Evolutionary conservation across 2,797 vertebrate species (phyloP).

Genomic region (Echeneis naucrates): DNA sequence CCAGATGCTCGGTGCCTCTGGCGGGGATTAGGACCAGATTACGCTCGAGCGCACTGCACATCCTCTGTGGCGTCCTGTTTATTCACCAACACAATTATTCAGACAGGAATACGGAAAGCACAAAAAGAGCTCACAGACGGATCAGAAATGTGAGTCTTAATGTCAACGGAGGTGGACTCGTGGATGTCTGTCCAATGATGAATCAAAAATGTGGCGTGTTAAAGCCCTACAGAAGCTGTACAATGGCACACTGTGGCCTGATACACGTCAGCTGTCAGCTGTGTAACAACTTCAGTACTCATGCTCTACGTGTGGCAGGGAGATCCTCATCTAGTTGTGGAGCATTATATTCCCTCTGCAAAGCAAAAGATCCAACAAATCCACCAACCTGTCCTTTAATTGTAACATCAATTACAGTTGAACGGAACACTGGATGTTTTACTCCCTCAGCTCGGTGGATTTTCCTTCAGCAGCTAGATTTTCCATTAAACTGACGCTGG

Average conservation of each 20-base stretch:
- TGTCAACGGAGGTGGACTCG: neutral
- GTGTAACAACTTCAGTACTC: neutral
- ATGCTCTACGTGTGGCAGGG: neutral
- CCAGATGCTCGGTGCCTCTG: constrained; percentile 67
- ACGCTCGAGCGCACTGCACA: constrained; percentile 43
- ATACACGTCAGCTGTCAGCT: neutral
- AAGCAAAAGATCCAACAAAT: constrained; percentile 1
- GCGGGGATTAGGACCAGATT: constrained; percentile 73
- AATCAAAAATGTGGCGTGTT: constrained; percentile 13
- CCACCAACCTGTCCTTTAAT: neutral
- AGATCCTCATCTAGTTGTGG: neutral
- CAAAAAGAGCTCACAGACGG: constrained; percentile 21
- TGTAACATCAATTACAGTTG: constrained; percentile 1
- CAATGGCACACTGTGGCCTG: neutral
- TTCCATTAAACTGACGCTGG: constrained; percentile 4
- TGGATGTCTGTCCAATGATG: constrained; percentile 3
- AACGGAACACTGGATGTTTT: constrained; percentile 9
- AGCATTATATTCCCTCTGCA: neutral
- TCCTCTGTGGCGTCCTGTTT: constrained; percentile 49
- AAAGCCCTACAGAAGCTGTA: constrained; percentile 13
- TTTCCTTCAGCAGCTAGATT: constrained; percentile 29
- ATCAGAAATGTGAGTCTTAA: constrained; percentile 19
- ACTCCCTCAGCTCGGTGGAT: constrained; percentile 8
- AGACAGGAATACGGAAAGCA: constrained; percentile 32
- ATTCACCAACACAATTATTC: constrained; percentile 50